A percentile compares a stretch with the other conserved stretches of the same genome.
Evolutionary conservation across 2,888 invertebrate species (phyloP).

Genomic region (Tridacna crocea): DNA sequence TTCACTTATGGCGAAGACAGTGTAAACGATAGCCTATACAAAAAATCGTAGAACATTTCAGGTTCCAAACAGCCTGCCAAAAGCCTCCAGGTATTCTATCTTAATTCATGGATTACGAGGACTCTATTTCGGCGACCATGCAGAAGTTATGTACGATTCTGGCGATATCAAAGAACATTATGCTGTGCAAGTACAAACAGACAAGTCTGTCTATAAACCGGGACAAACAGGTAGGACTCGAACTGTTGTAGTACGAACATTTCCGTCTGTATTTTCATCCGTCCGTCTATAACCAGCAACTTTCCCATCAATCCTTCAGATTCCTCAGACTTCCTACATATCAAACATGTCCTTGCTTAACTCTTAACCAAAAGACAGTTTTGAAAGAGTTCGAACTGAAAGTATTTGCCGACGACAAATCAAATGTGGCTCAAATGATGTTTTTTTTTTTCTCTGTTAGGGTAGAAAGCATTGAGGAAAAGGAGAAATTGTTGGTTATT

Average conservation of each 20-base stretch:
- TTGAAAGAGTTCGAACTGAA: no score
- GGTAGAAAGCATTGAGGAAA: no score
- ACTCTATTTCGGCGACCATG: constrained; percentile 51
- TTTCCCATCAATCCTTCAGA: neutral
- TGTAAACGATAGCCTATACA: no score
- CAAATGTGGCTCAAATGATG: no score
- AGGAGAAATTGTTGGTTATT: no score
- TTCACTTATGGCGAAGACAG: no score
- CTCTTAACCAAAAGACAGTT: no score
- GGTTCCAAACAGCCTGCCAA: neutral
- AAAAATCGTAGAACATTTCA: neutral
- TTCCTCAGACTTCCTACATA: no score
- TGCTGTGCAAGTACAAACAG: constrained; percentile 67
- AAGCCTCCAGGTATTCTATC: constrained; percentile 30
- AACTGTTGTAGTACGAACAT: neutral
- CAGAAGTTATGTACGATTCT: constrained; percentile 28
- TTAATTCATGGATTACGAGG: constrained; percentile 51
- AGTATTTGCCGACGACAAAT: no score
- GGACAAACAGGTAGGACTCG: constrained; percentile 65
- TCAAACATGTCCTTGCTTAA: no score
- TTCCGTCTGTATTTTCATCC: neutral
- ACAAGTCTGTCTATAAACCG: constrained; percentile 72
- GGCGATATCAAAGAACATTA: constrained; percentile 43
- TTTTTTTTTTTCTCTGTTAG: no score
- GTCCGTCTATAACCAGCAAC: neutral